These are phyloP conservation scores for Zophobas morio DNA, from an alignment of 1,140 invertebrate genomes.

Conservation along the genomic window DNA sequence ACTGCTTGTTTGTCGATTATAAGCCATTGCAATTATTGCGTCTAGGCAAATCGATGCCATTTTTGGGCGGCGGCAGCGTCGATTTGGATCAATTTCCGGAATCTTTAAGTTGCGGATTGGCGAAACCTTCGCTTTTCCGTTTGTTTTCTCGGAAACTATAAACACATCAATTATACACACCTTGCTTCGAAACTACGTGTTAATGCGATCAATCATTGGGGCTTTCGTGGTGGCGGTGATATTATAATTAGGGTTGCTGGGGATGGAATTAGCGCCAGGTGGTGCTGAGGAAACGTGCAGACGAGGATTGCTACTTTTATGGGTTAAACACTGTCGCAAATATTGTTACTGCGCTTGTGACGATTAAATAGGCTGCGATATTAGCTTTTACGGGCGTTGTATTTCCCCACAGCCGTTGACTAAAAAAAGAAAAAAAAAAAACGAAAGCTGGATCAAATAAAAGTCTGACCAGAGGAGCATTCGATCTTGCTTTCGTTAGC, in stretches of 20 bases:
- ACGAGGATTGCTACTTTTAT: too few species aligned
- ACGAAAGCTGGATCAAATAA: too few species aligned
- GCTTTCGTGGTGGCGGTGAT: conserved; percentile 8
- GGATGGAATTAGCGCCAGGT: too few species aligned
- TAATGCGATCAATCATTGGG: conserved; percentile 21
- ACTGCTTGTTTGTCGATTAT: background rate
- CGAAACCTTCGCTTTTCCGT: conserved; percentile 4
- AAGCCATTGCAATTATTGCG: conserved; percentile 13
- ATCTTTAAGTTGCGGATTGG: background rate
- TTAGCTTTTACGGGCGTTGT: too few species aligned
- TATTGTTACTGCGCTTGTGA: too few species aligned
- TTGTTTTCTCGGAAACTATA: conserved; percentile 15
- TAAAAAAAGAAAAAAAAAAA: too few species aligned
- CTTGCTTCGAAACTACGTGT: conserved; percentile 9
- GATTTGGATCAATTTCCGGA: background rate
- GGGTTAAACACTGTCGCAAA: too few species aligned
- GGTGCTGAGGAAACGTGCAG: too few species aligned
- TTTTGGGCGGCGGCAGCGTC: background rate
- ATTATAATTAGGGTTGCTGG: background rate
- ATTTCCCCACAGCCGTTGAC: too few species aligned
- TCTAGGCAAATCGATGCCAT: background rate
- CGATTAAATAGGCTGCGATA: too few species aligned
- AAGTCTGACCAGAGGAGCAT: too few species aligned
- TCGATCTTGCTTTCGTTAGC: too few species aligned
- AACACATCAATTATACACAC: conserved; percentile 19